Percentiles rank a stretch among this genome's conserved stretches.
Conservation (phyloP, 1,140 invertebrate species). For the Xylocopa sonorina region DNA sequence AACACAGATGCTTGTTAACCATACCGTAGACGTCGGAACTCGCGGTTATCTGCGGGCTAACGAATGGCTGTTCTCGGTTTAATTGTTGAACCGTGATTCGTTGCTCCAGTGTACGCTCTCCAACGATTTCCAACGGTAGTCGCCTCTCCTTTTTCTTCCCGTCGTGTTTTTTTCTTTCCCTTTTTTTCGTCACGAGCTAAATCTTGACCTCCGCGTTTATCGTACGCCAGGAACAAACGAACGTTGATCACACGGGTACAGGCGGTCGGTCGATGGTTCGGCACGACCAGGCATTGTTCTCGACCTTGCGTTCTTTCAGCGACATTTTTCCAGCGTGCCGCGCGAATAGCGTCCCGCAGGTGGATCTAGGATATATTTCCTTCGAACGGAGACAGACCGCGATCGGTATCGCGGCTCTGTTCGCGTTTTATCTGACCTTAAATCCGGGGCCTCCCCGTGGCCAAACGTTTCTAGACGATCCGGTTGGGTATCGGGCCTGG, state of each 20-base stretch:
- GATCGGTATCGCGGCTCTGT: conserved; percentile 20
- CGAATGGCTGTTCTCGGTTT: background rate
- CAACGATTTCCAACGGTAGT: conserved; percentile 7
- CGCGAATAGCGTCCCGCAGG: conserved; percentile 20
- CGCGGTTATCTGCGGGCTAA: background rate
- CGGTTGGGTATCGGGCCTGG: background rate
- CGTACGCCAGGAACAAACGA: conserved; percentile 2
- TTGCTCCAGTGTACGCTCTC: background rate
- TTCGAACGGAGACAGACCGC: background rate
- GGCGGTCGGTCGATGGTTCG: conserved; percentile 36
- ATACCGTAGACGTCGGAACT: background rate
- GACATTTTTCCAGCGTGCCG: conserved; percentile 8
- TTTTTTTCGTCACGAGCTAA: too few species aligned
- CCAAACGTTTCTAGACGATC: conserved; percentile 26
- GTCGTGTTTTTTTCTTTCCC: too few species aligned
- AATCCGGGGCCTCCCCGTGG: conserved; percentile 6
- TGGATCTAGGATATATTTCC: conserved; percentile 16
- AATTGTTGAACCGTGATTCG: background rate
- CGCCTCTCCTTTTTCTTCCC: conserved; percentile 3
- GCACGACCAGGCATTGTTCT: conserved; percentile 44
- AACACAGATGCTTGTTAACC: background rate
- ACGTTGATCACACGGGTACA: conserved; percentile 27
- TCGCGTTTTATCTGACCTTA: conserved; percentile 32
- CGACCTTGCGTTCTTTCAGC: conserved; percentile 20
- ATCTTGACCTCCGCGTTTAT: conserved; percentile 3